Evolutionary conservation across 2,888 invertebrate species (phyloP).

Genomic region (Xanthia icteritia): DNA sequence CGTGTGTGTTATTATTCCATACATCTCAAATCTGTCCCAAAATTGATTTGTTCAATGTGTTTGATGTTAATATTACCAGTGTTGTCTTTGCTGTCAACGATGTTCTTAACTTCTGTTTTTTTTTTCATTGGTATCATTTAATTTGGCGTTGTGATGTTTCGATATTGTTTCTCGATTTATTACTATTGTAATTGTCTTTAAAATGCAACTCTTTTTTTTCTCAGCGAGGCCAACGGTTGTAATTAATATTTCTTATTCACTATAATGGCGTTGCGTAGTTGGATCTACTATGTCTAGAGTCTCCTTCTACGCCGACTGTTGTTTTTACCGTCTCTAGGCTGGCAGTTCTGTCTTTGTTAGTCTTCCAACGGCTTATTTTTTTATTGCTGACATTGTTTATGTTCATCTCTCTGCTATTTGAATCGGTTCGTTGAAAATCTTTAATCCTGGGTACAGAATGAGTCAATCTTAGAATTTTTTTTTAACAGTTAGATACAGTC

Average conservation of each 20-base stretch:
- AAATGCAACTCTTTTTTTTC: background rate
- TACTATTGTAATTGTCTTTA: slow-evolving; percentile 10
- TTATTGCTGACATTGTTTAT: slow-evolving; percentile 63
- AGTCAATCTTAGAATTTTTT: too few species aligned
- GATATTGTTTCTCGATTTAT: background rate
- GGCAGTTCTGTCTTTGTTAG: slow-evolving; percentile 61
- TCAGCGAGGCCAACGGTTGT: slow-evolving; percentile 3
- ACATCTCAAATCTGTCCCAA: slow-evolving; percentile 1
- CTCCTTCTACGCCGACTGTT: slow-evolving; percentile 66
- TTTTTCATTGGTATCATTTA: background rate
- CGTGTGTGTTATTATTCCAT: slow-evolving; percentile 10
- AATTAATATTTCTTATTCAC: background rate
- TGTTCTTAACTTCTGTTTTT: background rate
- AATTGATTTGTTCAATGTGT: slow-evolving; percentile 14
- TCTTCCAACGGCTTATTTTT: slow-evolving; percentile 66
- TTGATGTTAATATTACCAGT: background rate
- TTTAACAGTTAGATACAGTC: background rate
- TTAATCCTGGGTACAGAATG: slow-evolving; percentile 78
- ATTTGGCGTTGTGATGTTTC: background rate
- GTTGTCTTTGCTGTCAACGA: background rate
- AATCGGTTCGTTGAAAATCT: slow-evolving; percentile 69
- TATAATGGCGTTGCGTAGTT: slow-evolving; percentile 13
- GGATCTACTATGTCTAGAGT: slow-evolving; percentile 55
- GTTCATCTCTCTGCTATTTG: slow-evolving; percentile 66
- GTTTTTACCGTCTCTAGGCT: slow-evolving; percentile 79